Evolutionary conservation across 2,113 vertebrate genomes (phyloP), one percentile per base, ranked within the genome.

Genomic region (Colius striatus): DNA sequence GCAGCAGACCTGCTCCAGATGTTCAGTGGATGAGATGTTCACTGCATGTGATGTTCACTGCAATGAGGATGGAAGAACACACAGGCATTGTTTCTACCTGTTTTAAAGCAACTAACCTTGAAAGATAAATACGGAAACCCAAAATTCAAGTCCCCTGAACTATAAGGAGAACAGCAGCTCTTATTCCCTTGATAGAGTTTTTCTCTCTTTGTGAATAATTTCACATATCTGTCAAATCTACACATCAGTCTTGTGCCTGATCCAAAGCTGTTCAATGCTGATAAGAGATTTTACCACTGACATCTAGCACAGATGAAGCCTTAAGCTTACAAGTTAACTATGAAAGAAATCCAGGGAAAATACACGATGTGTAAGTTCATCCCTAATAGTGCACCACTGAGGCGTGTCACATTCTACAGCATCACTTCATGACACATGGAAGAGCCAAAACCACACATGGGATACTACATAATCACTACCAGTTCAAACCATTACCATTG

Each of bases 41-140:
- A 41, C 38, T 41, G 38, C 38, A 41, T 41, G 38, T 41, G 38
- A 41, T 41, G 38, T 41, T 41, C n/a, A 63, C 1, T 26, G 48
- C 38, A 77, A 20, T 20, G 30, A 85, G 95, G 62, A 20, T 51
- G 32, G 60, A 88, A 88, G 61, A 91, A 93, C 47, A 11, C 32
- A 34, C 18, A 87, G 32, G 65, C 34, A 79, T 41, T 66, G 36
- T 45, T 70, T 85, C 68, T 63, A 43, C 27, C 74, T 83, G 38
- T 67, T 97, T 94, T 36, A 83, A 94, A 96, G 47, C 41, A 89
- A 80, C 10, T 38, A 74, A 85, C 58, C 15, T 78, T 96, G n/a
- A 87, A 73, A 87, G 50, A 84, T 27, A 95, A 96, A 94, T 17
- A 36, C 97, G 95, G 79, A 76, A 92, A 97, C 87, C 15, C 54